A percentile compares a stretch with the other conserved stretches of the same genome.
These are phyloP conservation scores for Axis porcinus DNA, from an alignment of 2,113 vertebrate genomes.

Conservation along the genomic window DNA sequence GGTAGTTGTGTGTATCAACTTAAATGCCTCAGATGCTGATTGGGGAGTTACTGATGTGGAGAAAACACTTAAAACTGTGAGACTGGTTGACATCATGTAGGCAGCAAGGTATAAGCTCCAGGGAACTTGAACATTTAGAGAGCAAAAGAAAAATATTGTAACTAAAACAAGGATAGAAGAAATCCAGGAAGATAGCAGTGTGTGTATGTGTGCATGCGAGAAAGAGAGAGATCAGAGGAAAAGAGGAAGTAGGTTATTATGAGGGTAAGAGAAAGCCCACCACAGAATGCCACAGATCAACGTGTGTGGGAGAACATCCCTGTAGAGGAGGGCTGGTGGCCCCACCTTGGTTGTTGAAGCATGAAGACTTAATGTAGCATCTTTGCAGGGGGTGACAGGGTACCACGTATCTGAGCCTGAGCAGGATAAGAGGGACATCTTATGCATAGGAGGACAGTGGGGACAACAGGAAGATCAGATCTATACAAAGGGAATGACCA, in stretches of 20 bases:
- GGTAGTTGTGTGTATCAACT: background rate
- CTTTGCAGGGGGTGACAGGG: background rate
- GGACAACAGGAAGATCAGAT: background rate
- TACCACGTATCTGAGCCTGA: background rate
- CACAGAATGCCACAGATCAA: background rate
- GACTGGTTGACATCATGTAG: background rate
- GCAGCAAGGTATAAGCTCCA: background rate
- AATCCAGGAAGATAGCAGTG: background rate
- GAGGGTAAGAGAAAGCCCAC: background rate
- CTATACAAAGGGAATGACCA: background rate
- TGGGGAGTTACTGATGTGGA: background rate
- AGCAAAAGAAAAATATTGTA: background rate
- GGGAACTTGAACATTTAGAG: background rate
- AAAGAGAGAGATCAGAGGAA: background rate
- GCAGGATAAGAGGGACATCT: background rate
- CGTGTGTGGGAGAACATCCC: background rate
- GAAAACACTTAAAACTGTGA: background rate
- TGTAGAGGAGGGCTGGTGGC: background rate
- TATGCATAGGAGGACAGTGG: too few relatives aligned
- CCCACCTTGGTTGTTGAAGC: background rate
- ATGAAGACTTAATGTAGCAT: background rate
- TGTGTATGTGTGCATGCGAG: background rate
- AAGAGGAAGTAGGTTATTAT: background rate
- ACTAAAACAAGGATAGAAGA: background rate
- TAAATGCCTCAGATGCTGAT: background rate